phyloP scores from a whole-genome alignment of 2,797 vertebrate species.

The Zenarchopterus dispar region DNA sequence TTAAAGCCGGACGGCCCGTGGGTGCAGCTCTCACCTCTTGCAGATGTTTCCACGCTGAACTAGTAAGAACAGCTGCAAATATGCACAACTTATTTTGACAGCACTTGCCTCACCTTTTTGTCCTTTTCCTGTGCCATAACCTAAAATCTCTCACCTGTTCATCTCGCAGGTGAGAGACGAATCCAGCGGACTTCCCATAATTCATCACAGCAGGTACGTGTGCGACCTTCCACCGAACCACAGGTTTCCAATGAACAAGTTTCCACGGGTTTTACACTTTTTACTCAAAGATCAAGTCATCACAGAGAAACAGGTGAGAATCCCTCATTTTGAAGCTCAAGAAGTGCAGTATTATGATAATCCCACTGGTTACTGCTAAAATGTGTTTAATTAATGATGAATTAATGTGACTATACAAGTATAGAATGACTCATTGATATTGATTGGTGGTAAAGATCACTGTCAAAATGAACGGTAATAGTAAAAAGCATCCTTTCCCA shows the following conservation, averaged over 20 bases:
- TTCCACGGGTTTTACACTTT: slow-evolving; percentile 59
- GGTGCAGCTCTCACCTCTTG: slow-evolving; percentile 12
- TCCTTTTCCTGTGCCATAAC: too few species aligned
- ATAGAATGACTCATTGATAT: too few species aligned
- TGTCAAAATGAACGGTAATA: too few species aligned
- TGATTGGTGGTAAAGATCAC: too few species aligned
- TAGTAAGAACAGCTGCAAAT: slow-evolving; percentile 29
- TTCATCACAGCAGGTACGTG: slow-evolving; percentile 64
- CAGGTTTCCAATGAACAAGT: slow-evolving; percentile 72
- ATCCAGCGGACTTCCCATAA: slow-evolving; percentile 50
- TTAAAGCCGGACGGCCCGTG: background rate
- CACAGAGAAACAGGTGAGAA: slow-evolving; percentile 64
- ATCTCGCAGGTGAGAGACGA: slow-evolving; percentile 40
- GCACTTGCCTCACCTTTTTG: too few species aligned
- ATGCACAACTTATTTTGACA: background rate
- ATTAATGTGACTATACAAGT: too few species aligned
- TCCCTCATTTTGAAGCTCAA: background rate
- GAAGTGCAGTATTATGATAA: too few species aligned
- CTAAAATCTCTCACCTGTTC: background rate
- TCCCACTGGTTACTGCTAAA: too few species aligned
- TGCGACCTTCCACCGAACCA: slow-evolving; percentile 67
- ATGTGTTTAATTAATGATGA: too few species aligned
- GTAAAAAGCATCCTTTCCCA: too few species aligned
- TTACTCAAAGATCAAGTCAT: slow-evolving; percentile 67
- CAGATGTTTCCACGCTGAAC: slow-evolving; percentile 60